Evolutionary conservation across 2,888 invertebrate genomes (phyloP).

Genomic region (Digitonthophagus gazella): DNA sequence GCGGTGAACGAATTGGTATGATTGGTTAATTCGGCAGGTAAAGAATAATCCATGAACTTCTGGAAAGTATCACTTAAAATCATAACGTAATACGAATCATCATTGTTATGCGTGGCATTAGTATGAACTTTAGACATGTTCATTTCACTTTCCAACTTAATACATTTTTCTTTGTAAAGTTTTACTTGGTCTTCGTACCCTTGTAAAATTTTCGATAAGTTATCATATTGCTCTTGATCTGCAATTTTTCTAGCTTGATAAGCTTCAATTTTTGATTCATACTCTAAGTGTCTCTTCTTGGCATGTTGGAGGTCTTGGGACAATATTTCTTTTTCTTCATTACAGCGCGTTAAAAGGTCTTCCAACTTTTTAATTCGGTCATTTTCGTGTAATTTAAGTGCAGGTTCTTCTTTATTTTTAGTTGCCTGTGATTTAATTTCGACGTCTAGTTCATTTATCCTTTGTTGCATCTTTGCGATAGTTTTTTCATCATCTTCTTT

Average conservation of each 20-base stretch:
- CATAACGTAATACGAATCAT: not conserved
- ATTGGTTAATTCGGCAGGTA: constrained; percentile 35
- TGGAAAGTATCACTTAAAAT: constrained; percentile 28
- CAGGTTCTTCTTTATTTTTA: no score
- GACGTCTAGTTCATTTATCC: constrained; percentile 22
- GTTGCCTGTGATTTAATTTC: no score
- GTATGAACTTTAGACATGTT: constrained; percentile 4
- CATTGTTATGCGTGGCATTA: not conserved
- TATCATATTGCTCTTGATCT: constrained; percentile 27
- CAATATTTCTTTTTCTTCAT: not conserved
- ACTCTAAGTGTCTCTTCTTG: constrained; percentile 38
- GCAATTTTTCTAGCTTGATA: constrained; percentile 24
- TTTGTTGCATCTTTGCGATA: constrained; percentile 23
- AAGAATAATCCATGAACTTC: constrained; percentile 29
- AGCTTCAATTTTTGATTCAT: constrained; percentile 40
- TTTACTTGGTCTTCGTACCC: constrained; percentile 30
- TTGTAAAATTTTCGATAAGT: constrained; percentile 28
- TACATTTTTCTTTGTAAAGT: constrained; percentile 25
- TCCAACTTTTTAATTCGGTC: constrained; percentile 13
- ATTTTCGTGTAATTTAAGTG: constrained; percentile 35
- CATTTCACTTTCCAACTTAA: constrained; percentile 21
- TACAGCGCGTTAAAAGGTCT: no score
- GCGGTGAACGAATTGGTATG: constrained; percentile 39
- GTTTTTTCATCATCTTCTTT: constrained; percentile 33
- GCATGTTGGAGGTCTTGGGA: constrained; percentile 33